phyloP scores from a whole-genome alignment of 2,888 invertebrate genomes.

The Hydroisotoma schaefferi region DNA sequence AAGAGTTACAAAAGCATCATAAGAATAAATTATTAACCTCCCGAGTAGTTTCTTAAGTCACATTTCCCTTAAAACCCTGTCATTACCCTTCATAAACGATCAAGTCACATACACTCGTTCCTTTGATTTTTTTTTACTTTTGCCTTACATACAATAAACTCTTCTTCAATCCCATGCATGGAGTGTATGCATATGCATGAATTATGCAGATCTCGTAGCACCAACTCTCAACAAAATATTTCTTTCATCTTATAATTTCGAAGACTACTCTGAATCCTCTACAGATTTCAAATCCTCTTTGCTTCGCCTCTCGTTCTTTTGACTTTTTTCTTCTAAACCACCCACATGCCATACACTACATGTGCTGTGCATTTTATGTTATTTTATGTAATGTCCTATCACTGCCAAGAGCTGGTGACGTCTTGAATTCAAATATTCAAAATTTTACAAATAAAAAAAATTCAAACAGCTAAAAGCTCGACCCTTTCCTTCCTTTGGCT shows the following conservation, averaged over 20 bases:
- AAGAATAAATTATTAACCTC: not conserved
- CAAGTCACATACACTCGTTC: slow-evolving; percentile 6
- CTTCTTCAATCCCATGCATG: not conserved
- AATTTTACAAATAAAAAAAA: not conserved
- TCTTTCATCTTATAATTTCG: not conserved
- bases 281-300: slow-evolving; percentile 3
- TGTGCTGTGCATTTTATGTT: too few relatives aligned
- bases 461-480: not conserved
- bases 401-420: not conserved
- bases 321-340: not conserved
- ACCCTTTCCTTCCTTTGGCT: too few relatives aligned
- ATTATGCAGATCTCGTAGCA: slow-evolving; percentile 13
- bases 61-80: not conserved
- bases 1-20: too few relatives aligned
- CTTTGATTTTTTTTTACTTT: not conserved
- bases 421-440: not conserved
- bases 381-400: too few relatives aligned
- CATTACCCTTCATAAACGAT: slow-evolving; percentile 8
- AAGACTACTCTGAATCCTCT: too few relatives aligned
- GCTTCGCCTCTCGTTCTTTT: slow-evolving; percentile 4
- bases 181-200: slow-evolving; percentile 12
- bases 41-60: not conserved
- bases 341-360: too few relatives aligned
- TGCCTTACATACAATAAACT: not conserved
- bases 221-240: not conserved